phyloP scores from a whole-genome alignment of 2,888 invertebrate genomes.

The Eulithis testata region DNA sequence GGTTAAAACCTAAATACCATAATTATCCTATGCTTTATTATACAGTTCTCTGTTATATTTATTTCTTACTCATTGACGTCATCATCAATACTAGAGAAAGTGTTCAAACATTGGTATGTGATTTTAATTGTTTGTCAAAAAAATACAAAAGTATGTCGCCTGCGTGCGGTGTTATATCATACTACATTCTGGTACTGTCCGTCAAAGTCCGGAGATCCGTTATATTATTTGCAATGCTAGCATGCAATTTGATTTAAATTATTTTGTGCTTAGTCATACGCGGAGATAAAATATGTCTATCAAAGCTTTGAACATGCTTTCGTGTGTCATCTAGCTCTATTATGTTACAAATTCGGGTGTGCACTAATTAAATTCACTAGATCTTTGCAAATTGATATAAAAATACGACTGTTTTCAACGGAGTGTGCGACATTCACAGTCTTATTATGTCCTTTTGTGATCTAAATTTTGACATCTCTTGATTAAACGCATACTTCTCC shows the following conservation, averaged over 20 bases:
- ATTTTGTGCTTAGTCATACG: constrained; percentile 47
- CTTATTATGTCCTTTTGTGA: too few relatives aligned
- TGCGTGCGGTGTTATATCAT: constrained; percentile 67
- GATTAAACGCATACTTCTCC: too few relatives aligned
- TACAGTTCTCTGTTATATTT: background rate
- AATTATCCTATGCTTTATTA: background rate
- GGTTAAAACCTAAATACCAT: constrained; percentile 10
- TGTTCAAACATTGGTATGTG: constrained; percentile 49
- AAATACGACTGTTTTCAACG: too few relatives aligned
- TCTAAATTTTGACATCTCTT: too few relatives aligned
- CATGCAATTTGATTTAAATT: constrained; percentile 55
- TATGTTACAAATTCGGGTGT: too few relatives aligned
- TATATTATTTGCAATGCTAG: constrained; percentile 44
- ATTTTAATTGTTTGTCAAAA: constrained; percentile 62
- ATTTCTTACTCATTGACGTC: constrained; percentile 30
- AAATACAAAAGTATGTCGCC: constrained; percentile 60
- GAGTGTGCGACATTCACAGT: too few relatives aligned
- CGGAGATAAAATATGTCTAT: constrained; percentile 4
- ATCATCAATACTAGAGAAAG: constrained; percentile 41
- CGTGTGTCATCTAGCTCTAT: background rate
- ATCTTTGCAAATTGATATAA: too few relatives aligned
- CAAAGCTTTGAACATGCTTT: background rate
- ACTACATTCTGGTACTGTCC: constrained; percentile 38
- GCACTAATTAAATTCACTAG: too few relatives aligned
- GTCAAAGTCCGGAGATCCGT: constrained; percentile 58